Evolutionary conservation across 1,140 invertebrate genomes (phyloP).

Genomic region (Brevipalpus yothersi): DNA sequence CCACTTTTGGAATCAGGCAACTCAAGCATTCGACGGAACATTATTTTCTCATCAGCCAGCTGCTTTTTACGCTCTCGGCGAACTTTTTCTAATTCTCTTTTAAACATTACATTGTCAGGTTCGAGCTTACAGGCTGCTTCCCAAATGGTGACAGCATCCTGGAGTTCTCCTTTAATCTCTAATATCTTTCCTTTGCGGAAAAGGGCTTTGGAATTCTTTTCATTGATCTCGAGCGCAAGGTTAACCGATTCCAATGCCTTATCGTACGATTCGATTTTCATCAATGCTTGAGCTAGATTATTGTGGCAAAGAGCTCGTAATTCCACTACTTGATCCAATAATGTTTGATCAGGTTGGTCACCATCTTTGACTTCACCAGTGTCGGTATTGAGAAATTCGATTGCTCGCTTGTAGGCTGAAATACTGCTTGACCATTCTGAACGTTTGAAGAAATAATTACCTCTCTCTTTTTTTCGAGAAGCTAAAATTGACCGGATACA

Average conservation of each 20-base stretch:
- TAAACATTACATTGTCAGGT: constrained; percentile 16
- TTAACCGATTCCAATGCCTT: constrained; percentile 52
- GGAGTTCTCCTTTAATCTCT: constrained; percentile 30
- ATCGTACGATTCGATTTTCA: constrained; percentile 53
- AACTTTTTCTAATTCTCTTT: constrained; percentile 7
- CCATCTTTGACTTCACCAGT: constrained; percentile 18
- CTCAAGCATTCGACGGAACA: constrained; percentile 12
- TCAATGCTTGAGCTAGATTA: constrained; percentile 65
- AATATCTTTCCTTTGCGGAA: constrained; percentile 60
- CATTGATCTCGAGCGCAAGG: constrained; percentile 49
- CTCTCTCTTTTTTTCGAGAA: constrained; percentile 43
- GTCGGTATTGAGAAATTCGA: constrained; percentile 48
- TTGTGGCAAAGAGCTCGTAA: constrained; percentile 57
- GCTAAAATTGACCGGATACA: neutral
- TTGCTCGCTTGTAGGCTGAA: constrained; percentile 52
- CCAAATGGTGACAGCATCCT: constrained; percentile 30
- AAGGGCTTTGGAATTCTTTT: constrained; percentile 63
- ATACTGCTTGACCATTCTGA: constrained; percentile 48
- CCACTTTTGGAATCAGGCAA: neutral
- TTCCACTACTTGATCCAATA: constrained; percentile 31
- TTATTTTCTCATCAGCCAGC: constrained; percentile 17
- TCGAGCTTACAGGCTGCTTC: constrained; percentile 27
- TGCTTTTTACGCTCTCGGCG: constrained; percentile 5
- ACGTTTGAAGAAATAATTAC: constrained; percentile 63
- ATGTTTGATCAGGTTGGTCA: neutral